Percentiles rank a stretch among this genome's conserved stretches.
phyloP scores from a whole-genome alignment of 2,888 invertebrate species.

The Sinelater perroti region DNA sequence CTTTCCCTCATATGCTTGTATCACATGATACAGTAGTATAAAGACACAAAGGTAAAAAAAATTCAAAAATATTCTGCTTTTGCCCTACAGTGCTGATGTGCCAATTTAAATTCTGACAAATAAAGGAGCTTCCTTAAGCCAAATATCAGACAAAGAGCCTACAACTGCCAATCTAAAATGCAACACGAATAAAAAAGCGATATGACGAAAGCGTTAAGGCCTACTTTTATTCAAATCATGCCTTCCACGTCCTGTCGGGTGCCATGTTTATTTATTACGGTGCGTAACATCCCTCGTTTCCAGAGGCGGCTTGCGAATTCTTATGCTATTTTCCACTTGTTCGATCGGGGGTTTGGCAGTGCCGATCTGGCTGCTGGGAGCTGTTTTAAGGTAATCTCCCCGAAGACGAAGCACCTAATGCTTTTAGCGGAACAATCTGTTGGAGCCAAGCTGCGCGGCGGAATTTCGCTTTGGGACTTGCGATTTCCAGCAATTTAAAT shows the following conservation, averaged over 20 bases:
- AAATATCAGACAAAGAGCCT: too few species aligned
- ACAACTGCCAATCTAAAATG: too few species aligned
- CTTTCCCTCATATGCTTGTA: too few species aligned
- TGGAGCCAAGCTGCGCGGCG: background rate
- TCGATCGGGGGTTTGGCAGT: slow-evolving; percentile 19
- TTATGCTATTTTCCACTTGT: slow-evolving; percentile 24
- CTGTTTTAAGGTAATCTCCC: slow-evolving; percentile 21
- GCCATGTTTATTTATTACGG: slow-evolving; percentile 25
- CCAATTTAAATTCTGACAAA: too few species aligned
- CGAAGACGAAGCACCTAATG: slow-evolving; percentile 20
- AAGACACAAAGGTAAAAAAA: too few species aligned
- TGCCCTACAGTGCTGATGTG: too few species aligned
- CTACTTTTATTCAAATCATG: slow-evolving; percentile 13
- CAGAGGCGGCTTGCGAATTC: slow-evolving; percentile 21
- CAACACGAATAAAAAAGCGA: too few species aligned
- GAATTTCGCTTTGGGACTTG: background rate
- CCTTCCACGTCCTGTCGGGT: slow-evolving; percentile 15
- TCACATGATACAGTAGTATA: too few species aligned
- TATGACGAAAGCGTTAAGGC: slow-evolving; percentile 2
- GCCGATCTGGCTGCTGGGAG: slow-evolving; percentile 19
- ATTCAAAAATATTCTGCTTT: too few species aligned
- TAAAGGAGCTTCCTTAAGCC: too few species aligned
- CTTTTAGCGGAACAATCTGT: slow-evolving; percentile 22
- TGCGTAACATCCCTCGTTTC: slow-evolving; percentile 15
- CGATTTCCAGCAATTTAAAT: too few species aligned